phyloP scores from a whole-genome alignment of 2,113 vertebrate genomes.

The Tragelaphus strepsiceros region DNA sequence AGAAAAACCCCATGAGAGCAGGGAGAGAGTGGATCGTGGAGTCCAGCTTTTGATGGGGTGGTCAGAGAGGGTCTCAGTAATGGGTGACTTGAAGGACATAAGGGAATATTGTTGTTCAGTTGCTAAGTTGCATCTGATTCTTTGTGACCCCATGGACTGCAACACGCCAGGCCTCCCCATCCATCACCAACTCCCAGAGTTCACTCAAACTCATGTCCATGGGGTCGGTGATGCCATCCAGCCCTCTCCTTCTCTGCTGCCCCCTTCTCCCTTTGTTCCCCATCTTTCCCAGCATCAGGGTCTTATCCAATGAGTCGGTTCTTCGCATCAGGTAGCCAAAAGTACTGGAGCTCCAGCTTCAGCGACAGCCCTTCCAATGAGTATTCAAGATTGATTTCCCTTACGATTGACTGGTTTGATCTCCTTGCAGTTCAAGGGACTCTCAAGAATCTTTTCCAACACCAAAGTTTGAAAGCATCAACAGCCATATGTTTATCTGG shows the following conservation, averaged over 20 bases:
- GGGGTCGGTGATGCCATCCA: not conserved
- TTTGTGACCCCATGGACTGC: not conserved
- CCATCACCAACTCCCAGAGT: not conserved
- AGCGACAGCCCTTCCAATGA: not conserved
- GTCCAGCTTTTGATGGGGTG: fast-evolving
- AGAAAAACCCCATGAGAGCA: not conserved
- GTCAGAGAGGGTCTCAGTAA: not conserved
- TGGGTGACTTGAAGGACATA: not conserved
- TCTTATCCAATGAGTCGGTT: not conserved
- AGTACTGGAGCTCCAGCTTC: not conserved
- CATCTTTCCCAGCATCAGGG: not conserved
- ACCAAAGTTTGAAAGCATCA: not conserved
- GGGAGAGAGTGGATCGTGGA: not conserved
- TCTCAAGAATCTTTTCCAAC: not conserved
- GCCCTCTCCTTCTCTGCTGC: not conserved
- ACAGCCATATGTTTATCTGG: no score
- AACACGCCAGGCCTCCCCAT: not conserved
- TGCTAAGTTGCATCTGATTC: not conserved
- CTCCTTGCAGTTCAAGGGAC: not conserved
- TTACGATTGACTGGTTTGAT: not conserved
- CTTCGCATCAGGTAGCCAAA: not conserved
- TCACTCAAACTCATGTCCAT: not conserved
- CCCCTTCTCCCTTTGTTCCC: not conserved
- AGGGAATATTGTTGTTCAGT: not conserved
- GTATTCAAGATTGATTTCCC: not conserved